These are phyloP conservation scores for Gopherus evgoodei DNA, from an alignment of 2,113 vertebrate genomes.

Conservation along the genomic window DNA sequence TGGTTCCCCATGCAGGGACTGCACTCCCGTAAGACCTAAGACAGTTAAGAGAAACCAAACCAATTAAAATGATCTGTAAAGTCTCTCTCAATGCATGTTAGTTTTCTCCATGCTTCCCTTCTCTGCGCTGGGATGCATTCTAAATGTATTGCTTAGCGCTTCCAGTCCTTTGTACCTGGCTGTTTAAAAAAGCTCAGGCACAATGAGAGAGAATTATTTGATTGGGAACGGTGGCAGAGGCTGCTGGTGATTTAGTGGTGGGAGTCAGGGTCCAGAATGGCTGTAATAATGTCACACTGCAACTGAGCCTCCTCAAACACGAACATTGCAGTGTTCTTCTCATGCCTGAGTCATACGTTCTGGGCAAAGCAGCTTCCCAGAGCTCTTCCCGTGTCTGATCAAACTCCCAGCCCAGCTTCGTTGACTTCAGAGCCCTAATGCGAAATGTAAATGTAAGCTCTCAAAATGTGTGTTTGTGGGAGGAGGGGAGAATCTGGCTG, in stretches of 20 bases:
- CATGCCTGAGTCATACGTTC: fast-evolving
- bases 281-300: fast-evolving
- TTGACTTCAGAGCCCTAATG: neutral
- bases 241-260: neutral
- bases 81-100: neutral
- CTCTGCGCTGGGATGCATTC: neutral
- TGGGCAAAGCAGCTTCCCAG: neutral
- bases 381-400: constrained; percentile 37
- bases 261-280: neutral
- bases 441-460: constrained; percentile 14
- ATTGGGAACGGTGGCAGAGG: neutral
- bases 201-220: neutral
- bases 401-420: constrained; percentile 30
- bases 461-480: neutral
- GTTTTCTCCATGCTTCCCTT: neutral
- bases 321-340: neutral
- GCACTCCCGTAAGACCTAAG: neutral
- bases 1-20: fast-evolving
- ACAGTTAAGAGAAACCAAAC: fast-evolving
- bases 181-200: neutral
- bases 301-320: neutral
- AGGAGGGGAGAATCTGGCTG: neutral
- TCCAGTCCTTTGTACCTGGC: neutral
- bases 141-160: constrained; percentile 33
- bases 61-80: neutral